Evolutionary conservation across 2,113 vertebrate genomes (phyloP), one percentile per base, ranked within the genome.

Genomic region (Scartelaos histophorus): DNA sequence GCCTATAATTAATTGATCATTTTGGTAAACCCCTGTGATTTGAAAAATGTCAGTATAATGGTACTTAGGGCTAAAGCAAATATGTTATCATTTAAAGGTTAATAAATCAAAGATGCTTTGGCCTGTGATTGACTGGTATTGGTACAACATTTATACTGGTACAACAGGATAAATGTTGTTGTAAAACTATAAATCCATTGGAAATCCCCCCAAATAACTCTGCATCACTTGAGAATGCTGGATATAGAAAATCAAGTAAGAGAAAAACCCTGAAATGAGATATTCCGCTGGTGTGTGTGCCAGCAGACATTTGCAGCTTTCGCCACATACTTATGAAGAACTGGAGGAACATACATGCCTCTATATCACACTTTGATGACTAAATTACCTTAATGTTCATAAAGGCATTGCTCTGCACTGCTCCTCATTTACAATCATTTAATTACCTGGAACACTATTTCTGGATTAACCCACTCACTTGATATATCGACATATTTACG

Each of bases 371-470:
- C 70, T 56, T 66, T 82, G 57, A 29, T n/a, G 22, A 65, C 15
- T 78, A 61, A 81, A 87, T 80, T 78, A 71, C 75, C 43, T 66
- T 68, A 60, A 75, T 75, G 69, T 78, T 61, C 69, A 73, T 85
- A 77, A 87, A 85, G 74, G 29, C 64, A 71, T 80, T 71, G 51
- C 51, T 38, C 75, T 73, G 71, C 74, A 69, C 69, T 78, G 75
- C 51, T 70, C 51, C 62, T 84, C 66, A 75, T 86, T 83, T 75
- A 74, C 54, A 16, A 70, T 35, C 35, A 78, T 74, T 86, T 82
- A 82, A 87, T 90, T 86, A 85, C 75, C 75, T 78, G 62, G 47
- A 9, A 34, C 58, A 80, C 66, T 75, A 68, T 82, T 78, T 78
- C 70, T 66, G 56, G 62, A 75, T 29, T 75, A 85, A 76, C 38